Base-by-base conservation (phyloP, 2,113 vertebrate species). In the Stigmatopora nigra region DNA sequence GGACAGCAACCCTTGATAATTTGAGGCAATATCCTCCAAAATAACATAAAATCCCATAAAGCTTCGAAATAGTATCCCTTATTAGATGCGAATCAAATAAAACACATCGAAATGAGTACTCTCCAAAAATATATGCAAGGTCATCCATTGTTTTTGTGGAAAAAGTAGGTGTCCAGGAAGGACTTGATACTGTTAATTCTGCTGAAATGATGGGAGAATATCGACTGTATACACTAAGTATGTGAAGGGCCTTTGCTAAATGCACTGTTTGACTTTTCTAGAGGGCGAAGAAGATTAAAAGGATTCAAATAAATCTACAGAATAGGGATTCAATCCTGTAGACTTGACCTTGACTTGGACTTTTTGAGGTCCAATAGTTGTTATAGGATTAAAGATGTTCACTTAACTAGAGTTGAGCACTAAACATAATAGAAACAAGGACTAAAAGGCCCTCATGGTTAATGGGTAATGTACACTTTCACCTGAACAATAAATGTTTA, bases 251-350 rank as follows among this genome's bases (percentile, higher is more conserved):
- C 67, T 75, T 60, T 45, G 75, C 65, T 65, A 51, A 67, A 63
- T 57, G 52, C 55, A 58, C 47, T n/a, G 13, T 44, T 61, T 53
- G 16, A n/a, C 63, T 46, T n/a, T 78, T 61, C 60, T 36, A 0
- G n/a, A 8, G 41, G 45, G 64, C 38, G 38, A 69, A 64, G 70
- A 51, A 80, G 65, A 75, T 73, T 82, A 68, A 70, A 75, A 65
- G 58, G 68, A 63, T 52, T 57, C 19, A 53, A 76, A 75, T 67
- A 55, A 65, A 77, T 72, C 69, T 57, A 61, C 75, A 69, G 64
- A 77, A 71, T 63, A 61, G 49, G 65, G 3, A 47, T 52, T 57
- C 60, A 70, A 55, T 12, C 7, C 44, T 44, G 46, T 7, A 20
- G 65, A 64, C 19, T n/a, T 63, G 66, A 71, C 74, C 65, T 82